phyloP scores from a whole-genome alignment of 1,140 invertebrate species.

The Aphelenchoides avenae region DNA sequence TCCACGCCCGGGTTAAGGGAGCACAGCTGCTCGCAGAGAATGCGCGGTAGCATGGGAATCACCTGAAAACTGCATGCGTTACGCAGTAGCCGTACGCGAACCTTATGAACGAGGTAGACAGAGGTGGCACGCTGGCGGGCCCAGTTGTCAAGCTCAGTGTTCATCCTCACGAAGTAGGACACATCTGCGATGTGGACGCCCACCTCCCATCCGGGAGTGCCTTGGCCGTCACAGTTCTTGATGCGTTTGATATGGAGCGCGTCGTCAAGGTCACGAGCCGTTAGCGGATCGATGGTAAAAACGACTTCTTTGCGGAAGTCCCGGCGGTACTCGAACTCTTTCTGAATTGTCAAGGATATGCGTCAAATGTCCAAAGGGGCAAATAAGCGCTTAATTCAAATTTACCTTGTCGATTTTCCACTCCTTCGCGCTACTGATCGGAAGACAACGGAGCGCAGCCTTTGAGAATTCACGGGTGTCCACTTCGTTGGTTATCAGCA shows the following conservation, averaged over 20 bases:
- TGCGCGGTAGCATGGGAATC: slow-evolving; percentile 80
- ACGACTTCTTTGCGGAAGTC: slow-evolving; percentile 76
- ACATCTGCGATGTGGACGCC: slow-evolving; percentile 91
- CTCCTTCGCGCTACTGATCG: slow-evolving; percentile 60
- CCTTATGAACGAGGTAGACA: slow-evolving; percentile 61
- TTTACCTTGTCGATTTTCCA: slow-evolving; percentile 64
- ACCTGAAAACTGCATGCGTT: too few relatives aligned
- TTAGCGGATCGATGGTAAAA: slow-evolving; percentile 89
- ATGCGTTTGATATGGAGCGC: slow-evolving; percentile 75
- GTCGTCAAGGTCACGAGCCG: slow-evolving; percentile 84
- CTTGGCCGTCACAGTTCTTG: slow-evolving; percentile 68
- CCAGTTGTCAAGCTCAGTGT: slow-evolving; percentile 73
- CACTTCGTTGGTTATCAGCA: slow-evolving; percentile 74
- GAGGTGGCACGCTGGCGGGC: slow-evolving; percentile 49
- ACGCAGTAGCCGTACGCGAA: too few relatives aligned
- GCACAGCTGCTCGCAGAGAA: slow-evolving; percentile 77
- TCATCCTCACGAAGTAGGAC: slow-evolving; percentile 81
- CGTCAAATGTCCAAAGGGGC: too few relatives aligned
- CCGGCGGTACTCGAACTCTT: slow-evolving; percentile 53
- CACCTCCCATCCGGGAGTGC: slow-evolving; percentile 66
- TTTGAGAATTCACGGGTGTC: slow-evolving; percentile 69
- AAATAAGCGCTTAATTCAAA: slow-evolving; percentile 19
- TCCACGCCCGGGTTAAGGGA: slow-evolving; percentile 79
- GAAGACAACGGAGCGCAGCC: slow-evolving; percentile 66
- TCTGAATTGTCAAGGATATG: too few relatives aligned